Evolutionary conservation across 2,113 vertebrate genomes (phyloP).

Genomic region (Myodes glareolus): DNA sequence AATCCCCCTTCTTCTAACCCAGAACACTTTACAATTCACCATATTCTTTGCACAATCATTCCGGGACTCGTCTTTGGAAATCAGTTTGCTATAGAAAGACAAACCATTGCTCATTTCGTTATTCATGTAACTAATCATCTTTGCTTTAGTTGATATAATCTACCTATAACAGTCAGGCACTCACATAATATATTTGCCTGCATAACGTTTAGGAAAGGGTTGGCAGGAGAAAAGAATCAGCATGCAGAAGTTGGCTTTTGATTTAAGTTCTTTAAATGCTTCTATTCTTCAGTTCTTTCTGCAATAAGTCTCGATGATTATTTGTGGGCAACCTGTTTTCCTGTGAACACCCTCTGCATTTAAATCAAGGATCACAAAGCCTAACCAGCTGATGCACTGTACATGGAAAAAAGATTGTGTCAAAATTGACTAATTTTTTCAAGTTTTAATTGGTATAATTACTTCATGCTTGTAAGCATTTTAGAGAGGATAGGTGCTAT

Average conservation of each 20-base stretch:
- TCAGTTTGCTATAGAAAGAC: background rate
- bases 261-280: conserved; percentile 27
- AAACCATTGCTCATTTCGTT: background rate
- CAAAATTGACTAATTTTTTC: conserved; percentile 74
- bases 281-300: conserved; percentile 46
- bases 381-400: conserved; percentile 17
- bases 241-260: conserved; percentile 2
- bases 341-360: conserved; percentile 38
- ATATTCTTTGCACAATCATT: background rate
- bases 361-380: conserved; percentile 52
- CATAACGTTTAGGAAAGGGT: background rate
- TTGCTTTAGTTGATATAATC: background rate
- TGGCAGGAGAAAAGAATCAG: background rate
- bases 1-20: background rate
- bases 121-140: background rate
- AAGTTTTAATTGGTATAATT: conserved; percentile 81
- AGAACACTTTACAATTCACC: background rate
- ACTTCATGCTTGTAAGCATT: conserved; percentile 77
- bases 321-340: conserved; percentile 47
- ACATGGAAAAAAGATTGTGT: conserved; percentile 48
- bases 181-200: background rate
- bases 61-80: background rate
- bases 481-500: conserved; percentile 78
- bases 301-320: conserved; percentile 11
- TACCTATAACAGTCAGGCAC: background rate